These are phyloP conservation scores for Grantiella picta DNA, from an alignment of 2,113 vertebrate genomes.

Conservation along the genomic window DNA sequence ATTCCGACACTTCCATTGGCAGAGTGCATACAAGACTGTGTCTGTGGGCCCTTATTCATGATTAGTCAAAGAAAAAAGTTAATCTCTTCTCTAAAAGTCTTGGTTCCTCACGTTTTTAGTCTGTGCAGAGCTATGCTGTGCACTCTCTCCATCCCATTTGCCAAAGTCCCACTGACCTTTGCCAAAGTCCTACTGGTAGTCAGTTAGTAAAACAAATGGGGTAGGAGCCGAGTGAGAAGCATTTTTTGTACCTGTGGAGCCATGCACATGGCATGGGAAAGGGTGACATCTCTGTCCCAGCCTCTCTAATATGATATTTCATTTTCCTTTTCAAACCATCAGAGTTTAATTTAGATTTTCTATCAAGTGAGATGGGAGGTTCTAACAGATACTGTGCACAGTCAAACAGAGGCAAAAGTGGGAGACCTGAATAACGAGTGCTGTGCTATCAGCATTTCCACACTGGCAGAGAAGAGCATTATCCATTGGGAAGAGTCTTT, in stretches of 20 bases:
- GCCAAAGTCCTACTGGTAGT: background rate
- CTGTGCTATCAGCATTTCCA: background rate
- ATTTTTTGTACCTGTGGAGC: background rate
- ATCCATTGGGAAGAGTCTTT: background rate
- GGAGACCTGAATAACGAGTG: background rate
- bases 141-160: fast-evolving
- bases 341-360: background rate
- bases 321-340: background rate
- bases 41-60: background rate
- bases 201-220: background rate
- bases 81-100: background rate
- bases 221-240: background rate
- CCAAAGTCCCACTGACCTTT: background rate
- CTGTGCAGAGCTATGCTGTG: fast-evolving
- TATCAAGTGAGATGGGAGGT: fast-evolving
- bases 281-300: background rate
- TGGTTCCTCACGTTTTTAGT: background rate
- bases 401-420: background rate
- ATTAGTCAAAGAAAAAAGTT: background rate
- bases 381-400: background rate
- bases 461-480: background rate
- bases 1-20: fast-evolving
- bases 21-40: fast-evolving
- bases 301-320: background rate
- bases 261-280: fast-evolving